Evolutionary conservation across 2,797 vertebrate species (phyloP).

Genomic region (Microchirus variegatus): DNA sequence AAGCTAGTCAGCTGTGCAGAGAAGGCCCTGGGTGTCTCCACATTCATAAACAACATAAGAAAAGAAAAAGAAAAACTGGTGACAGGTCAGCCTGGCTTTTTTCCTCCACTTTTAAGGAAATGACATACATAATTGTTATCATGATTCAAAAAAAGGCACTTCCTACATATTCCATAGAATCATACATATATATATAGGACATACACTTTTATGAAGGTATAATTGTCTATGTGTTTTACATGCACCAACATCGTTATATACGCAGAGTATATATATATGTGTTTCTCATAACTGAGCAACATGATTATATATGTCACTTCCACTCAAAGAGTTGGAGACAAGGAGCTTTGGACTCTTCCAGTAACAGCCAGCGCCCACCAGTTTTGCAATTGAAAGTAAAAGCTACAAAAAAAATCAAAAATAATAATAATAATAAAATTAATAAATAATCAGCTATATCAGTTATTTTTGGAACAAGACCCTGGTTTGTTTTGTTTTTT

Average conservation of each 20-base stretch:
- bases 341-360: conserved; percentile 77
- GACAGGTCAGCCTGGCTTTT: conserved; percentile 72
- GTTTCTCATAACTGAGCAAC: conserved; percentile 65
- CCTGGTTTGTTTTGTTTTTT: conserved; percentile 78
- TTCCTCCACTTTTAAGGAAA: conserved; percentile 79
- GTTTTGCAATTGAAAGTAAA: conserved; percentile 76
- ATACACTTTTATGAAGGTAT: conserved; percentile 76
- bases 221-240: conserved; percentile 70
- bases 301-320: conserved; percentile 84
- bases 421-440: conserved; percentile 60
- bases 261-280: conserved; percentile 59
- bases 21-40: conserved; percentile 80
- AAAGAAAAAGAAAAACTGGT: conserved; percentile 63
- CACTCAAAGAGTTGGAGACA: conserved; percentile 75
- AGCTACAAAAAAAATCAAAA: conserved; percentile 70
- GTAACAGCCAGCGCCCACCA: conserved; percentile 82
- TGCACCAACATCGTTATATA: conserved; percentile 69
- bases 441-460: conserved; percentile 83
- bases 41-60: conserved; percentile 70
- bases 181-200: conserved; percentile 80
- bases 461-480: conserved; percentile 82
- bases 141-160: conserved; percentile 83
- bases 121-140: conserved; percentile 82
- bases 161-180: conserved; percentile 80
- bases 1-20: conserved; percentile 59